These are phyloP conservation scores for Hirtodrosophila confusa DNA, from an alignment of 2,888 invertebrate genomes.

Conservation along the genomic window DNA sequence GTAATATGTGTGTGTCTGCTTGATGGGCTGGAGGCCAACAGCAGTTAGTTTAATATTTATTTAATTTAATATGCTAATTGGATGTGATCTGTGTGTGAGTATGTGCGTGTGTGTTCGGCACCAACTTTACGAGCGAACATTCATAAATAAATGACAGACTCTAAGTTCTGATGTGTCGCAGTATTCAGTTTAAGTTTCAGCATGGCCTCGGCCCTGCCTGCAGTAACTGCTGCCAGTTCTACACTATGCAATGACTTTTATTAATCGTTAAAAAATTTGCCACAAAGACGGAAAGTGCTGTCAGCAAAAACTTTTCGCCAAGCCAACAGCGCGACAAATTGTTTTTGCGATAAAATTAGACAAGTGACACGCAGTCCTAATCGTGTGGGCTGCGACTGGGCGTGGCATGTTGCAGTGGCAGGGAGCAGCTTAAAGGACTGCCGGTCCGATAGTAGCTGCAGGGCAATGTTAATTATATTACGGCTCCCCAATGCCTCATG, in stretches of 20 bases:
- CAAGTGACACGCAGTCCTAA: conserved; percentile 73
- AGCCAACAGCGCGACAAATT: conserved; percentile 72
- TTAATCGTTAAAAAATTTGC: conserved; percentile 76
- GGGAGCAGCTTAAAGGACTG: conserved; percentile 50
- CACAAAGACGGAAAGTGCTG: conserved; percentile 66
- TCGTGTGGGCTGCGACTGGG: conserved; percentile 50
- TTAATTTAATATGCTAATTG: conserved; percentile 83
- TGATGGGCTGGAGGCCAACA: conserved; percentile 39
- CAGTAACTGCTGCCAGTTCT: conserved; percentile 25
- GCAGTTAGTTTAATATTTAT: conserved; percentile 82
- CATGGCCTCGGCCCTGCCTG: conserved; percentile 22
- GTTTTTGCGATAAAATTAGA: conserved; percentile 77
- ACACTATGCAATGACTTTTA: conserved; percentile 62
- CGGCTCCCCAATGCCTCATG: conserved; percentile 4
- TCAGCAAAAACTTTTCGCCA: conserved; percentile 59
- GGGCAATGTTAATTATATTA: conserved; percentile 67
- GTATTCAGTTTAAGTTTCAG: conserved; percentile 67
- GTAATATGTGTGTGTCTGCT: conserved; percentile 24
- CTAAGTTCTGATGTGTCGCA: conserved; percentile 74
- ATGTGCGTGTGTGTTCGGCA: conserved; percentile 44
- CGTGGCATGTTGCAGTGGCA: conserved; percentile 21
- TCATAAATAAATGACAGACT: conserved; percentile 76
- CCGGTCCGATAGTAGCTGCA: conserved; percentile 40
- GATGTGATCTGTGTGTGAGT: conserved; percentile 70
- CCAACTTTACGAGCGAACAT: conserved; percentile 73